These are phyloP conservation scores for Cheirogaleus medius DNA, from an alignment of 2,113 vertebrate genomes.

Conservation along the genomic window DNA sequence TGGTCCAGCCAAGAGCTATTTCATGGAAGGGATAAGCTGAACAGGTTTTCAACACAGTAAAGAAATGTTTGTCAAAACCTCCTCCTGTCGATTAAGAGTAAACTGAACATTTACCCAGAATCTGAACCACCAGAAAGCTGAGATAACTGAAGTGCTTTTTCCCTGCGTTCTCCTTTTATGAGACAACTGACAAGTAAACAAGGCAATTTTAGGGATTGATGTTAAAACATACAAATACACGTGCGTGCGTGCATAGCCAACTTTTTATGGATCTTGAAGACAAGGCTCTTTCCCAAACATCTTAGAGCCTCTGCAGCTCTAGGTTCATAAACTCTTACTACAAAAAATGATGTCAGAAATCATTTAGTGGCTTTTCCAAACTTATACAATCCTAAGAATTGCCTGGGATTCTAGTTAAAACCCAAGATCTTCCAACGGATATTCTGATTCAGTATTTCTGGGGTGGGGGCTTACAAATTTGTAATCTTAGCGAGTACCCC, in stretches of 20 bases:
- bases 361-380: background rate
- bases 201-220: background rate
- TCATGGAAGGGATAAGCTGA: fast-evolving
- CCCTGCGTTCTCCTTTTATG: background rate
- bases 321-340: no score
- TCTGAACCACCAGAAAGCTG: background rate
- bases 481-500: background rate
- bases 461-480: background rate
- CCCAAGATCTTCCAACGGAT: background rate
- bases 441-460: background rate
- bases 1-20: background rate
- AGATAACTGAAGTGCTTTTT: fast-evolving
- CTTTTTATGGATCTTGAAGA: background rate
- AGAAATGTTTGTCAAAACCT: background rate
- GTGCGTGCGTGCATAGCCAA: fast-evolving
- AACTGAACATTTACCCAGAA: background rate
- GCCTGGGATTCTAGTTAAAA: background rate
- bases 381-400: background rate
- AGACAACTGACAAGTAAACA: background rate
- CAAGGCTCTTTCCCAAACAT: background rate
- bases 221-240: background rate
- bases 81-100: fast-evolving
- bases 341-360: background rate
- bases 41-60: fast-evolving
- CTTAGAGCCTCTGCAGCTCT: background rate